Evolutionary conservation across 1,140 invertebrate genomes (phyloP).

Genomic region (Scaptomyza graminum): DNA sequence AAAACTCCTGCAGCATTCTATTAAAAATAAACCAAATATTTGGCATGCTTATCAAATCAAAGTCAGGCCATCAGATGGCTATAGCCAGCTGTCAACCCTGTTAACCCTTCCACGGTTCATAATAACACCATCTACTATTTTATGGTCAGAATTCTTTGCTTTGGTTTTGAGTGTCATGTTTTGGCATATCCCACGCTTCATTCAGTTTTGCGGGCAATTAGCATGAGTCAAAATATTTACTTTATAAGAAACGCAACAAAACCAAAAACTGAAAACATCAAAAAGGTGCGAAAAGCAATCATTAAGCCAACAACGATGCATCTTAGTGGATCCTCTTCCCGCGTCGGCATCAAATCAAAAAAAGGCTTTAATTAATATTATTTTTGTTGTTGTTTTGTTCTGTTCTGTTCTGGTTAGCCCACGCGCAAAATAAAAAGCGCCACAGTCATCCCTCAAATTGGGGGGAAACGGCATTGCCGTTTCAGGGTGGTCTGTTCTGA

Average conservation of each 20-base stretch:
- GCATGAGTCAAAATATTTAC: constrained; percentile 79
- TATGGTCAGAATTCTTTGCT: not conserved
- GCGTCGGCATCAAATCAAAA: constrained; percentile 74
- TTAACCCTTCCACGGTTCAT: not conserved
- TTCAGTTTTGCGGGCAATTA: constrained; percentile 48
- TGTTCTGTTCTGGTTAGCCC: constrained; percentile 24
- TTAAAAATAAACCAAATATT: constrained; percentile 18
- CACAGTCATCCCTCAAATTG: constrained; percentile 64
- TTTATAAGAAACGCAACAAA: constrained; percentile 58
- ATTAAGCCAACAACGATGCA: constrained; percentile 45
- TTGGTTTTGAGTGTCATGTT: not conserved
- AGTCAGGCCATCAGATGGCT: not conserved
- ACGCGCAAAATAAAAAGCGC: constrained; percentile 27
- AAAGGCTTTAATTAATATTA: constrained; percentile 70
- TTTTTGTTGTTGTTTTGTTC: no score
- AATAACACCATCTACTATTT: not conserved
- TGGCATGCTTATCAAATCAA: constrained; percentile 30
- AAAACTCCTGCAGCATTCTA: not conserved
- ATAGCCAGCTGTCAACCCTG: not conserved
- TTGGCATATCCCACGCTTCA: constrained; percentile 5
- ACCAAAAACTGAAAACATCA: not conserved
- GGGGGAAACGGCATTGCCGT: constrained; percentile 13
- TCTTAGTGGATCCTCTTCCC: constrained; percentile 2
- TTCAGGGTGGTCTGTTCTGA: constrained; percentile 64
- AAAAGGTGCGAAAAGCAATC: constrained; percentile 79